A percentile compares a stretch with the other conserved stretches of the same genome.
phyloP scores from a whole-genome alignment of 2,888 invertebrate species.

The Anarsia innoxiella region DNA sequence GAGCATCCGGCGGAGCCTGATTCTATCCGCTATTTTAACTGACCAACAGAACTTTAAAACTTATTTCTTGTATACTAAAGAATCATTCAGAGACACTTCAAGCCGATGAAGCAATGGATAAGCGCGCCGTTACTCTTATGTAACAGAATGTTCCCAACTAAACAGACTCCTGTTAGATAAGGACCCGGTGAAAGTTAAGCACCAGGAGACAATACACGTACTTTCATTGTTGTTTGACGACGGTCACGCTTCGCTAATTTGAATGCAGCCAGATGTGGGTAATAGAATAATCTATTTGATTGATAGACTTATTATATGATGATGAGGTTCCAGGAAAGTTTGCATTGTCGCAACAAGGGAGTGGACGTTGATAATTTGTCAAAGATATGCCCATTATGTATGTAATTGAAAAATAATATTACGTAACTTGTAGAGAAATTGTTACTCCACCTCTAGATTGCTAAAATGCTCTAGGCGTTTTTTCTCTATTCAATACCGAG shows the following conservation, averaged over 20 bases:
- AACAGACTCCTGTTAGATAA: constrained; percentile 26
- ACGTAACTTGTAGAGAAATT: constrained; percentile 58
- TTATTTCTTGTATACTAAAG: no score
- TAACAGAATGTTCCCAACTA: neutral
- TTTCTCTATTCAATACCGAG: constrained; percentile 53
- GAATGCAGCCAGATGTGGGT: constrained; percentile 48
- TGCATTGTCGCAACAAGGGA: constrained; percentile 44
- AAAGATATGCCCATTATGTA: constrained; percentile 45
- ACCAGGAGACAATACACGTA: constrained; percentile 30
- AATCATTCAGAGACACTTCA: no score
- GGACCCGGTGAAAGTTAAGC: constrained; percentile 46
- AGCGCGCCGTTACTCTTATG: no score
- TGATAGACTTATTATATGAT: constrained; percentile 61
- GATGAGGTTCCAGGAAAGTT: constrained; percentile 56
- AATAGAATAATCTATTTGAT: constrained; percentile 59
- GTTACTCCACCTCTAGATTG: constrained; percentile 49
- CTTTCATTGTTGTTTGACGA: constrained; percentile 46
- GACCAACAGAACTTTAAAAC: neutral
- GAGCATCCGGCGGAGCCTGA: constrained; percentile 19
- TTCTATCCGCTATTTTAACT: neutral
- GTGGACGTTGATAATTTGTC: constrained; percentile 43
- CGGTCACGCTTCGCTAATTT: constrained; percentile 56
- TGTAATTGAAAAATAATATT: constrained; percentile 58
- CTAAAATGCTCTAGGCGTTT: constrained; percentile 57
- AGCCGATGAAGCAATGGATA: no score